A percentile compares a stretch with the other conserved stretches of the same genome.
Conservation (phyloP, 2,888 invertebrate genomes). For the Macropis europaea region DNA sequence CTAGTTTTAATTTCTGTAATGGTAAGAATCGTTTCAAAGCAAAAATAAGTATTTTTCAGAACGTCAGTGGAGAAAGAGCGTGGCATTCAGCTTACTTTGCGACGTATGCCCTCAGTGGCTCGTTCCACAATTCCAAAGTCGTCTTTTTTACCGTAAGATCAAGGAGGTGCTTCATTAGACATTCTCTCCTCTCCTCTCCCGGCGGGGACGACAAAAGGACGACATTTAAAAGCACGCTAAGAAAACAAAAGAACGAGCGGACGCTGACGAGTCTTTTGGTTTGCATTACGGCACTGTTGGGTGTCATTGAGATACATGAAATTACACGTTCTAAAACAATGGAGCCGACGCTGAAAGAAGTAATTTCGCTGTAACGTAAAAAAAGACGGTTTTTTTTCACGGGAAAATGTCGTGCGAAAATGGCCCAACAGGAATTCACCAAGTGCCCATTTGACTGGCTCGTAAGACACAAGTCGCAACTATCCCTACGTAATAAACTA, state of each 20-base stretch:
- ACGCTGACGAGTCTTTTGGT: constrained; percentile 41
- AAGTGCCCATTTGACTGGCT: constrained; percentile 4
- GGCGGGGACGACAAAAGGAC: constrained; percentile 25
- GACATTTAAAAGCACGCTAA: constrained; percentile 47
- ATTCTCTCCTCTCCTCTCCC: constrained; percentile 19
- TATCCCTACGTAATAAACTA: too few species aligned
- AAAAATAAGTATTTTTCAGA: constrained; percentile 4
- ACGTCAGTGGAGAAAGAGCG: background rate
- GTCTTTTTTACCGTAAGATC: constrained; percentile 32
- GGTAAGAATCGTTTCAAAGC: too few species aligned
- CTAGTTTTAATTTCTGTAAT: too few species aligned
- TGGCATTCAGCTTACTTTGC: constrained; percentile 30
- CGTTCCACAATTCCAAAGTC: constrained; percentile 21
- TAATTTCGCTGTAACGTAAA: constrained; percentile 43
- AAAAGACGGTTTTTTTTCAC: constrained; percentile 20
- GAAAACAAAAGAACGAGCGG: constrained; percentile 46
- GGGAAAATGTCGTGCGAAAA: background rate
- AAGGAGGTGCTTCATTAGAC: constrained; percentile 55
- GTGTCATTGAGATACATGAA: constrained; percentile 48
- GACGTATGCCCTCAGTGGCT: constrained; percentile 30
- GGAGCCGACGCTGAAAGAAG: constrained; percentile 29
- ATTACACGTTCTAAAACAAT: constrained; percentile 48
- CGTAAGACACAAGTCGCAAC: too few species aligned
- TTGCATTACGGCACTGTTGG: constrained; percentile 43
- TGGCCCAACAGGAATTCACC: background rate